Evolutionary conservation across 2,888 invertebrate genomes (phyloP).

Genomic region (Drosophila borealis): DNA sequence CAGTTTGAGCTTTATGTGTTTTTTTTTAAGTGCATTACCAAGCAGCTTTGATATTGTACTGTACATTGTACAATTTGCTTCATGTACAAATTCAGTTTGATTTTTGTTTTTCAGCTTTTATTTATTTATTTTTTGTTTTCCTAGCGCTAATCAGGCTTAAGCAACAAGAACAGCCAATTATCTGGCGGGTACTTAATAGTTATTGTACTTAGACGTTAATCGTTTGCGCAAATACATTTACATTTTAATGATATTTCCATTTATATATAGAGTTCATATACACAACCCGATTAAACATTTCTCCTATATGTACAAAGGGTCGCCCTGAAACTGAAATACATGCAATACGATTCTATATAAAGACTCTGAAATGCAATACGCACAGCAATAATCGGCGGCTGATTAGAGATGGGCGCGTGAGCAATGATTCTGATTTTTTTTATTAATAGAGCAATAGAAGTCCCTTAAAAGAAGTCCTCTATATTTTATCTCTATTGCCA

Average conservation of each 20-base stretch:
- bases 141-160: constrained; percentile 33
- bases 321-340: not conserved
- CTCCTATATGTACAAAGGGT: not conserved
- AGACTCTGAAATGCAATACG: constrained; percentile 2
- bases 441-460: not conserved
- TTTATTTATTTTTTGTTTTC: constrained; percentile 11
- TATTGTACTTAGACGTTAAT: constrained; percentile 31
- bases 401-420: constrained; percentile 26
- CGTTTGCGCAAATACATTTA: constrained; percentile 18
- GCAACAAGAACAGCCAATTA: constrained; percentile 20
- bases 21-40: not conserved
- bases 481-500: not conserved
- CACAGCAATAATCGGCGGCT: constrained; percentile 2
- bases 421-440: not conserved
- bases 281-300: constrained; percentile 23
- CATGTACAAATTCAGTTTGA: constrained; percentile 2
- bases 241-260: constrained; percentile 3
- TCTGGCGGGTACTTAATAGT: constrained; percentile 13
- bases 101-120: constrained; percentile 4
- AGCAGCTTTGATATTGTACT: not conserved
- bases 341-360: not conserved
- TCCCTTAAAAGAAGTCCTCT: not conserved
- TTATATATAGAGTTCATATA: not conserved
- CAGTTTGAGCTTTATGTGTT: constrained; percentile 3
- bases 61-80: not conserved